Evolutionary conservation across 2,797 vertebrate genomes (phyloP), one percentile per base, ranked within the genome.

Genomic region (Mallotus villosus): DNA sequence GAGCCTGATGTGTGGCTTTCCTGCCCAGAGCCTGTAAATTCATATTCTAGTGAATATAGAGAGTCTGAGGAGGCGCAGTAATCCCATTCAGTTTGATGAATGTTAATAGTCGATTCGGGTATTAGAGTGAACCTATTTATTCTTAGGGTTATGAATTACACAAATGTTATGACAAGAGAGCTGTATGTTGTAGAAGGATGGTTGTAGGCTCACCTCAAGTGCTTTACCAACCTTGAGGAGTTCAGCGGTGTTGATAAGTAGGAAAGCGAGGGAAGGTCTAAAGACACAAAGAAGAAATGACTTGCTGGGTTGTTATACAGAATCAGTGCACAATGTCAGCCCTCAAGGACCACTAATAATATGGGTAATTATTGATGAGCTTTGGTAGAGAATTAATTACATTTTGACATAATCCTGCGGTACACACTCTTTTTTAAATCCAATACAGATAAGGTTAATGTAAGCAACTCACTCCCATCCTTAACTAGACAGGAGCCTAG

Each of bases 81-180:
- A 78, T 80, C 71, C 71, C 70, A 70, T 81, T 80, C 67, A 74
- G 72, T 75, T 65, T 81, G 77, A 81, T 83, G 74, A 69, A 83
- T 85, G 78, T 74, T 82, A 80, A 82, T 79, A 74, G 75, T 73
- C 29, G 71, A 78, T 81, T 81, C 61, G 61, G 77, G 74, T 77
- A 83, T 83, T 85, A 81, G 75, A 80, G 81, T 58, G 22, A 74
- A 78, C 65, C 68, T 71, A 80, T 82, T 81, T 78, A 76, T 84
- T 79, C 78, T 72, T 67, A 57, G 61, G 21, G 51, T 64, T 63
- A 55, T 64, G 70, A 71, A 32, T 72, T 32, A 65, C 21, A 64
- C 51, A 72, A 64, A 58, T 64, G 62, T 64, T 72, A 57, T 64
- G 49, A 72, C 61, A 58, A 49, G 46, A 63, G n/a, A 51, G 49